Conservation (phyloP, 2,797 vertebrate genomes). For the Argentina silus region DNA sequence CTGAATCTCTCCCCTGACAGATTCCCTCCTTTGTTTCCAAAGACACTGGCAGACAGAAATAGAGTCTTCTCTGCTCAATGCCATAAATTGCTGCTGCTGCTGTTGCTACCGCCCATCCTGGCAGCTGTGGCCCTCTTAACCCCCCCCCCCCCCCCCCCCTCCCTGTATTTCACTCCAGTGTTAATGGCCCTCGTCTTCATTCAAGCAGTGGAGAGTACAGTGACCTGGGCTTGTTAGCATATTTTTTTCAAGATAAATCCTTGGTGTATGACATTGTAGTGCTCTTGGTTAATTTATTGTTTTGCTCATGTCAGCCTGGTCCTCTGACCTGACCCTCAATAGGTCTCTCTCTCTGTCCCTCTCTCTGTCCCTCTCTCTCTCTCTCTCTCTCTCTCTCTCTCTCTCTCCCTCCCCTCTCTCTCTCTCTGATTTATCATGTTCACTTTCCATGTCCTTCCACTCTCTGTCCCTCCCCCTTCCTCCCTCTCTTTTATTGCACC, state of each 20-base stretch:
- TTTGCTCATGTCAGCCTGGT: slow-evolving; percentile 12
- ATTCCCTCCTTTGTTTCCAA: slow-evolving; percentile 66
- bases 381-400: slow-evolving; percentile 27
- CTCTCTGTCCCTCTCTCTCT: slow-evolving; percentile 33
- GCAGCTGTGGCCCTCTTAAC: slow-evolving; percentile 32
- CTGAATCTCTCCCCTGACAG: slow-evolving; percentile 35
- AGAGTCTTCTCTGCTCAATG: slow-evolving; percentile 64
- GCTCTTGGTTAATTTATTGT: slow-evolving; percentile 24
- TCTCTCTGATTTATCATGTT: slow-evolving; percentile 24
- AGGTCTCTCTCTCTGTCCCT: slow-evolving; percentile 14
- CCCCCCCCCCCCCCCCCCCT: slow-evolving; percentile 22
- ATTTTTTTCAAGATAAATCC: background rate
- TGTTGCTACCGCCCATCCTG: slow-evolving; percentile 3
- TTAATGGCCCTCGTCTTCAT: background rate
- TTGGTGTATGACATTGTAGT: background rate
- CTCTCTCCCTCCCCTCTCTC: background rate
- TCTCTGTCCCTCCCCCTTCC: slow-evolving; percentile 31
- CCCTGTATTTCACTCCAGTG: slow-evolving; percentile 22
- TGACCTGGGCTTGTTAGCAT: background rate
- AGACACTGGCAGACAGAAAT: slow-evolving; percentile 74
- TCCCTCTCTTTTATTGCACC: slow-evolving; percentile 28
- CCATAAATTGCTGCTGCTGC: slow-evolving; percentile 68
- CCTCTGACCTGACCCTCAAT: slow-evolving; percentile 15
- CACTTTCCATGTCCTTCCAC: slow-evolving; percentile 25
- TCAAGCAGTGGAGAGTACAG: background rate